Conservation (phyloP, 2,113 vertebrate genomes). For the Ginglymostoma cirratum region DNA sequence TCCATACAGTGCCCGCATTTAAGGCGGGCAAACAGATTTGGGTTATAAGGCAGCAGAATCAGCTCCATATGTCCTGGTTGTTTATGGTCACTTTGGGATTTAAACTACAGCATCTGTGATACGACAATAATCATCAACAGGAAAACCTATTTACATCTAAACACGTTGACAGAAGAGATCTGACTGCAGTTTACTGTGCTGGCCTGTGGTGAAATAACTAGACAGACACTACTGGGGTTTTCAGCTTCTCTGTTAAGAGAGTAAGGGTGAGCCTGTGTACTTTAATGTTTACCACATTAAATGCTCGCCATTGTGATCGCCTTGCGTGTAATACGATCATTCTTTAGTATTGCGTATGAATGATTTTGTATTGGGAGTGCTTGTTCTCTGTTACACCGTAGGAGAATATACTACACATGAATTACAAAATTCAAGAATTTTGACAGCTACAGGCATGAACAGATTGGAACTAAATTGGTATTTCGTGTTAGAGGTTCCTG, state of each 20-base stretch:
- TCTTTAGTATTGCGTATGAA: background rate
- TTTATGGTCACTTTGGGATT: constrained; percentile 34
- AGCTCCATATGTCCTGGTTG: constrained; percentile 22
- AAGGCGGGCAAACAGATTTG: background rate
- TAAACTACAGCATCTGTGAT: constrained; percentile 26
- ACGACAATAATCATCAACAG: constrained; percentile 11
- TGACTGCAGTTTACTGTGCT: background rate
- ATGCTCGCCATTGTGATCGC: background rate
- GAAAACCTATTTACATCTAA: constrained; percentile 32
- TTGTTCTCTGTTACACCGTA: background rate
- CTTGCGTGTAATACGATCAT: background rate
- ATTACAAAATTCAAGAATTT: background rate
- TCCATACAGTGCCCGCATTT: background rate
- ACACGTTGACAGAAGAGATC: background rate
- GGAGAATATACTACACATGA: background rate
- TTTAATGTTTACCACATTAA: background rate
- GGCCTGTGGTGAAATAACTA: background rate
- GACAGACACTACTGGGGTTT: no score
- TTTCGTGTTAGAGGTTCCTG: background rate
- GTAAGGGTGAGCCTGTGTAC: background rate
- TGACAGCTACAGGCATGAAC: background rate
- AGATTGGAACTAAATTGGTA: background rate
- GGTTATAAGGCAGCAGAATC: constrained; percentile 10
- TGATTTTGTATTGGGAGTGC: background rate
- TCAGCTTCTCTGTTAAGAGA: background rate